Base-by-base conservation (phyloP, 2,113 vertebrate species). In the Seriola aureovittata region DNA sequence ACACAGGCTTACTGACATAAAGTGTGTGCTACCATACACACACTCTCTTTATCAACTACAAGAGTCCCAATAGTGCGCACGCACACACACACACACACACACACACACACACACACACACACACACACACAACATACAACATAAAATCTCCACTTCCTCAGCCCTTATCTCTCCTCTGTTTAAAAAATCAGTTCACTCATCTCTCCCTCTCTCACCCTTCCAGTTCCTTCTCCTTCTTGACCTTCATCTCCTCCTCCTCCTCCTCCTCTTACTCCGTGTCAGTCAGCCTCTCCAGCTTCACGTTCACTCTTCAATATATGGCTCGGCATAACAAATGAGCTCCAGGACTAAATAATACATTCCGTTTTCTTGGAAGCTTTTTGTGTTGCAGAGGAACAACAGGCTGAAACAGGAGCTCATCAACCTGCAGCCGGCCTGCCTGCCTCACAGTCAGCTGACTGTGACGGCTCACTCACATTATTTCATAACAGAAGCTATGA, bases 291-390 rank as follows among this genome's bases (percentile, higher is more conserved):
- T 77, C 58, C 65, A 80, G 50, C 59, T 80, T 86, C 40, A 85
- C 78, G 87, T 85, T 80, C 62, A 63, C 69, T 44, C 14, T 79
- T 64, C 89, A 36, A 93, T 93, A 90, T 58, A 78, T 60, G 48
- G 48, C 44, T 62, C 65, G 57, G 83, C 79, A 86, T 90, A 85
- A 79, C 73, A 88, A 90, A 88, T 90, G 46, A 92, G 71, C 73
- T 84, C 42, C 71, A 14, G 36, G 40, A 76, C 69, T 90, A 64
- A 91, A 90, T 91, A 81, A 90, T 78, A 65, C 38, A 84, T 85
- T 70, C 60, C 0, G 6, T 71, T 78, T 82, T 76, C 67, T 87
- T 77, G 82, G 86, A 87, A 78, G 82, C 59, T 58, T 78, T 81
- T 60, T 71, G 66, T 52, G 70, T 40, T 59, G 64, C 40, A 36